phyloP scores from a whole-genome alignment of 2,888 invertebrate species.

The Agelastica alni region DNA sequence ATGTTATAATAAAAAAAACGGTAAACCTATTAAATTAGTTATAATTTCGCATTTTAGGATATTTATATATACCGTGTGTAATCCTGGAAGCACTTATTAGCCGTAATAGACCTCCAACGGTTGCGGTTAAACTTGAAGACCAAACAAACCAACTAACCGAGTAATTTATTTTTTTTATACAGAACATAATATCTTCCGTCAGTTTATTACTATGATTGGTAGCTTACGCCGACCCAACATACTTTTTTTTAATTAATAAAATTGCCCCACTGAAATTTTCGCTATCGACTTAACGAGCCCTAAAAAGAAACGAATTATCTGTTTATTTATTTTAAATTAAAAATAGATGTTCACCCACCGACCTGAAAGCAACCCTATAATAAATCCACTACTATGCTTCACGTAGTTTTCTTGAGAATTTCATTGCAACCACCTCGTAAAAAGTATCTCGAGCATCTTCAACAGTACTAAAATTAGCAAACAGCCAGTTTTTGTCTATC shows the following conservation, averaged over 20 bases:
- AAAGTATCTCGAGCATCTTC: no score
- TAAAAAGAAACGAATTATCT: background rate
- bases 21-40: constrained; percentile 11
- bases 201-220: constrained; percentile 18
- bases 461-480: no score
- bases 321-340: no score
- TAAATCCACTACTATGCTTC: no score
- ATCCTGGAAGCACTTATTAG: constrained; percentile 12
- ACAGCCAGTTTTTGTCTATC: no score
- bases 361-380: no score
- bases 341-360: no score
- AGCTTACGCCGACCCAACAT: constrained; percentile 10
- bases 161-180: constrained; percentile 19
- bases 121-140: constrained; percentile 27
- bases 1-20: constrained; percentile 15
- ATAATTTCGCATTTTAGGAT: constrained; percentile 2
- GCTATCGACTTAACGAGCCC: constrained; percentile 4
- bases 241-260: constrained; percentile 9
- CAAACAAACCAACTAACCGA: constrained; percentile 26
- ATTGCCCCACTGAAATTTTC: constrained; percentile 6
- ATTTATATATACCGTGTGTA: constrained; percentile 8
- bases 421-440: no score
- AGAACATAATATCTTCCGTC: constrained; percentile 11
- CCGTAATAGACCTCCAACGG: constrained; percentile 29
- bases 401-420: no score